Conservation (phyloP, 2,113 vertebrate species). For the Atractosteus spatula region DNA sequence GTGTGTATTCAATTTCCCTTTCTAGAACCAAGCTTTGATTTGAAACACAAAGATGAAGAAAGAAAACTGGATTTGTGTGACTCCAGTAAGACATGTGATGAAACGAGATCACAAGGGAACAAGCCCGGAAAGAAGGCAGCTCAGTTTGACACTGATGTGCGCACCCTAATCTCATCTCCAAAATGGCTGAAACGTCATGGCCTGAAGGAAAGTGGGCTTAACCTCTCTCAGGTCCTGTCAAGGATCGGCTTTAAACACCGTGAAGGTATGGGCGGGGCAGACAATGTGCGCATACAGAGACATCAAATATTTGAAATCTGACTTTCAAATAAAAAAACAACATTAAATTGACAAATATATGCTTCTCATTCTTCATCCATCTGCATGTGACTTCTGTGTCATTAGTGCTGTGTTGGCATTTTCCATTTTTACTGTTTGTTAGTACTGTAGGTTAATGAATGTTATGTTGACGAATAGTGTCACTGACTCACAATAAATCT, state of each 20-base stretch:
- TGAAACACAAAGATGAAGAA: constrained; percentile 27
- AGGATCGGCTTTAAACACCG: constrained; percentile 70
- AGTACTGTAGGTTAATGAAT: too few species aligned
- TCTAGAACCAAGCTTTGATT: constrained; percentile 33
- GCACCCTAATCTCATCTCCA: constrained; percentile 62
- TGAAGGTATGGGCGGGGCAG: constrained; percentile 57
- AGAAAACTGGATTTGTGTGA: not conserved
- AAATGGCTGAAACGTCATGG: constrained; percentile 68
- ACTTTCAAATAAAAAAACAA: too few species aligned
- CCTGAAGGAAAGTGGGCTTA: constrained; percentile 67
- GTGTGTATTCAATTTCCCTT: too few species aligned
- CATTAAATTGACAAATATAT: too few species aligned
- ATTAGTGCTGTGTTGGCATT: too few species aligned
- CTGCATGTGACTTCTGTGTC: too few species aligned
- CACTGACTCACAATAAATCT: too few species aligned
- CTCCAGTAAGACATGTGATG: not conserved
- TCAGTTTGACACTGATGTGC: constrained; percentile 32
- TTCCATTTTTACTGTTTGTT: too few species aligned
- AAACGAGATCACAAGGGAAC: not conserved
- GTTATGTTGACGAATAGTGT: too few species aligned
- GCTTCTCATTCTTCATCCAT: too few species aligned
- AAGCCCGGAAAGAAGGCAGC: not conserved
- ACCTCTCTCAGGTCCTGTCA: constrained; percentile 66
- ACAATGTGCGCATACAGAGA: not conserved
- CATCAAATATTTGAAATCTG: too few species aligned